These are phyloP conservation scores for Paedocypris sp. DNA, from an alignment of 2,113 vertebrate species.

Conservation along the genomic window DNA sequence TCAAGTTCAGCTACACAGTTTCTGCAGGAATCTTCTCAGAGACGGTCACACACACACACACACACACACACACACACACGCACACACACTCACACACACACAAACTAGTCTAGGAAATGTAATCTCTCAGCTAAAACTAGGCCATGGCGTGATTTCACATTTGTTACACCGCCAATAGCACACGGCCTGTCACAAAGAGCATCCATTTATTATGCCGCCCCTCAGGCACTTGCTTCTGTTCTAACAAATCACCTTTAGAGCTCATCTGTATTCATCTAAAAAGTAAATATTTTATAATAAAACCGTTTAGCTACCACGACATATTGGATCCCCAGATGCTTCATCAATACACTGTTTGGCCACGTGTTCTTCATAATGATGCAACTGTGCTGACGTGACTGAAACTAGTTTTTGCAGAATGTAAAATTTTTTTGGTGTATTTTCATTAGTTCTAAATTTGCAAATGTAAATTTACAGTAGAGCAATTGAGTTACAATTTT, in stretches of 20 bases:
- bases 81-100: not conserved
- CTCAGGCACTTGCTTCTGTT: not conserved
- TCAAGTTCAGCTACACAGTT: not conserved
- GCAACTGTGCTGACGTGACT: too few species aligned
- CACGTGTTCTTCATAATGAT: not conserved
- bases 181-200: slow-evolving; percentile 19
- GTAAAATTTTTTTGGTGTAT: too few species aligned
- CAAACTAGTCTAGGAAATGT: not conserved
- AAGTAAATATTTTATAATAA: slow-evolving; percentile 1
- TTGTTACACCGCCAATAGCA: slow-evolving; percentile 27
- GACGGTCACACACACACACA: too few species aligned
- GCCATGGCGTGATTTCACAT: slow-evolving; percentile 23
- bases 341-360: slow-evolving; percentile 1
- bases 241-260: slow-evolving; percentile 15
- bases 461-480: too few species aligned
- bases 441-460: too few species aligned
- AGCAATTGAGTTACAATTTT: too few species aligned
- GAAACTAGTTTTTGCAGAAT: too few species aligned
- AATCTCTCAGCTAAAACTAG: slow-evolving; percentile 22
- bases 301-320: not conserved
- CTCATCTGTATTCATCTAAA: slow-evolving; percentile 13
- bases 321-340: not conserved
- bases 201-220: slow-evolving; percentile 26
- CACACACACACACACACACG: too few species aligned
- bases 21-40: not conserved